phyloP scores from a whole-genome alignment of 2,797 vertebrate genomes.

The Pachyuromys duprasi region DNA sequence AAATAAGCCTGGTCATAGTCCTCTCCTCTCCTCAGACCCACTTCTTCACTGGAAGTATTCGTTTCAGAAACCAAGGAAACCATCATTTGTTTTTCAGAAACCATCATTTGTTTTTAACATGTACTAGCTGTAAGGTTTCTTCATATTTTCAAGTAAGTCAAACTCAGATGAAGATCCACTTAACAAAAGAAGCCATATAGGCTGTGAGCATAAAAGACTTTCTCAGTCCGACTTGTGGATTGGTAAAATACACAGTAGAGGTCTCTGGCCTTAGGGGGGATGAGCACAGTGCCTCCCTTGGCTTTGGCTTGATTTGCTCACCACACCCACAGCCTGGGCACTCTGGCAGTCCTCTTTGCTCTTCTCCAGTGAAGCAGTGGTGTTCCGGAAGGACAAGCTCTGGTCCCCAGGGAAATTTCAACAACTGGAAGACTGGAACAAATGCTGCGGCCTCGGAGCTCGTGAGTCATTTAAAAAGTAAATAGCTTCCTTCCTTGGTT shows the following conservation, averaged over 20 bases:
- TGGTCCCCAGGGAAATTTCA: background rate
- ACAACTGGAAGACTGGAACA: slow-evolving; percentile 35
- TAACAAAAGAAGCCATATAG: slow-evolving; percentile 41
- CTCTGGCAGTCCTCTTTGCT: slow-evolving; percentile 34
- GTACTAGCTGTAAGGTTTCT: slow-evolving; percentile 21
- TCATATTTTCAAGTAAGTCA: slow-evolving; percentile 49
- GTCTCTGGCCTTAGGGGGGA: background rate
- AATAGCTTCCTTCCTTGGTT: slow-evolving; percentile 26
- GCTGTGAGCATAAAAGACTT: background rate
- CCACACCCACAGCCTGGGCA: background rate
- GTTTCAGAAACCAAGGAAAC: slow-evolving; percentile 5
- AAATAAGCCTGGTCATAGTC: background rate
- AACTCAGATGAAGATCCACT: slow-evolving; percentile 46
- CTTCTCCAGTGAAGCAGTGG: slow-evolving; percentile 43
- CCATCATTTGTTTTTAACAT: slow-evolving; percentile 27
- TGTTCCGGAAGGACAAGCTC: background rate
- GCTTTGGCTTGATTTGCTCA: slow-evolving; percentile 28
- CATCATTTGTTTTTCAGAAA: background rate
- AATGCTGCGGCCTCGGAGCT: background rate
- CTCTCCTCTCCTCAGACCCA: background rate
- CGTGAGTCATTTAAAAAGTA: slow-evolving; percentile 47
- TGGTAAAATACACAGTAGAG: background rate
- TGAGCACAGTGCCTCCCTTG: background rate
- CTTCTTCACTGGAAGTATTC: background rate
- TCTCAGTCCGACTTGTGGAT: background rate